phyloP scores from a whole-genome alignment of 92 coral and sea anemone species.

The Plumapathes pennacea region DNA sequence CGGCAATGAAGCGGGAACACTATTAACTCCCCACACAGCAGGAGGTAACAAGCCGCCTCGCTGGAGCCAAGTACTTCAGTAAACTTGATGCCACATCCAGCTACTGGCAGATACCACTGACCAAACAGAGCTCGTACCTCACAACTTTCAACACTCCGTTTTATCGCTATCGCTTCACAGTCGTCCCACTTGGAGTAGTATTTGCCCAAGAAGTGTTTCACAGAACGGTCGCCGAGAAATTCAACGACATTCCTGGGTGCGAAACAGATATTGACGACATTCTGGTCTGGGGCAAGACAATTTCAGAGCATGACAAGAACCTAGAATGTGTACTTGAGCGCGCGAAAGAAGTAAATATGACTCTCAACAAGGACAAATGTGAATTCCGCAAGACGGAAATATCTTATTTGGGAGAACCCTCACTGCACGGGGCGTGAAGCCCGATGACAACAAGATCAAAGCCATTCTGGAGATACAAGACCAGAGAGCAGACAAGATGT shows the following conservation, averaged over 20 bases:
- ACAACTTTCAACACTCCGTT: slow-evolving; percentile 64
- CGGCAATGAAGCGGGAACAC: slow-evolving; percentile 37
- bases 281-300: slow-evolving; percentile 56
- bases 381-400: slow-evolving; percentile 22
- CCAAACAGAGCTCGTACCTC: slow-evolving; percentile 42
- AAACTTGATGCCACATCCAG: slow-evolving; percentile 52
- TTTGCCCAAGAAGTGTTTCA: slow-evolving; percentile 64
- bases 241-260: slow-evolving; percentile 41
- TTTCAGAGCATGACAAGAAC: slow-evolving; percentile 47
- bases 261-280: slow-evolving; percentile 68
- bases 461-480: slow-evolving; percentile 31
- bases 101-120: slow-evolving; percentile 53
- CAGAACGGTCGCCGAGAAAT: slow-evolving; percentile 38
- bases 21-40: slow-evolving; percentile 64
- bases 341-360: slow-evolving; percentile 38
- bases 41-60: slow-evolving; percentile 41
- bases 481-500: slow-evolving; percentile 59
- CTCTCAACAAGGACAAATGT: slow-evolving; percentile 50
- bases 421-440: slow-evolving; percentile 49
- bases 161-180: slow-evolving; percentile 40
- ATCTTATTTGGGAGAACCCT: slow-evolving; percentile 50
- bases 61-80: slow-evolving; percentile 58
- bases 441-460: slow-evolving; percentile 49
- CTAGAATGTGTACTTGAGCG: slow-evolving; percentile 21
- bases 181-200: slow-evolving; percentile 48